phyloP scores from a whole-genome alignment of 2,113 vertebrate species.

The Pungitius pungitius region DNA sequence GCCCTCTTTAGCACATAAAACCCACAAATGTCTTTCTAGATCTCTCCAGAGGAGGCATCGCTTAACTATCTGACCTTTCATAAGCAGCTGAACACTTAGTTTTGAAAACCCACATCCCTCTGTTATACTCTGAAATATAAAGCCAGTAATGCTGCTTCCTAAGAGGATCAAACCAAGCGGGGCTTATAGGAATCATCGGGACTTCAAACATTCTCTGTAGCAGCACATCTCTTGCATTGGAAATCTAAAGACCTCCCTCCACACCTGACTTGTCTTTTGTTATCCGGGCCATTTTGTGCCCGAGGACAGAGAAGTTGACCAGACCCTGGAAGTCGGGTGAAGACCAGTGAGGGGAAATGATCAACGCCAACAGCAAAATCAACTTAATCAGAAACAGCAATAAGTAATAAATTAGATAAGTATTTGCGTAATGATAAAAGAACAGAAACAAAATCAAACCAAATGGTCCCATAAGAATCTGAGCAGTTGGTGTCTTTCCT shows the following conservation, averaged over 20 bases:
- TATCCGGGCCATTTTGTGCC: not conserved
- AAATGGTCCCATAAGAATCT: not conserved
- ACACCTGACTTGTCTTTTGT: conserved; percentile 19
- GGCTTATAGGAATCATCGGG: conserved; percentile 42
- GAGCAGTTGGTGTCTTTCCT: not conserved
- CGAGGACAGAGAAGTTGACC: not conserved
- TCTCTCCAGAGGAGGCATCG: conserved; percentile 38
- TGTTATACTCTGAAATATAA: conserved; percentile 51
- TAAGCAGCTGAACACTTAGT: conserved; percentile 51
- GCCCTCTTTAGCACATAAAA: conserved; percentile 40
- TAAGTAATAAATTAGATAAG: not conserved
- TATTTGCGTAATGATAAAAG: not conserved
- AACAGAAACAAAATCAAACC: not conserved
- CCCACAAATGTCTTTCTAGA: conserved; percentile 39
- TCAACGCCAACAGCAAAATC: conserved; percentile 8
- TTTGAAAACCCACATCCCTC: conserved; percentile 43
- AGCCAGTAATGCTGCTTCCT: conserved; percentile 45
- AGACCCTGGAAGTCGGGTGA: not conserved
- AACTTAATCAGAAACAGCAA: not conserved
- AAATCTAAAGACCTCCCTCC: conserved; percentile 25
- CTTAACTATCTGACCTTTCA: conserved; percentile 62
- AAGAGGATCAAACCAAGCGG: conserved; percentile 64
- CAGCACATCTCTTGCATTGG: conserved; percentile 38
- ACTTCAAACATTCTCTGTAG: conserved; percentile 36
- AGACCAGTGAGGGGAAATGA: not conserved